Evolutionary conservation across 2,797 vertebrate species (phyloP).

Genomic region (Florisuga fusca): DNA sequence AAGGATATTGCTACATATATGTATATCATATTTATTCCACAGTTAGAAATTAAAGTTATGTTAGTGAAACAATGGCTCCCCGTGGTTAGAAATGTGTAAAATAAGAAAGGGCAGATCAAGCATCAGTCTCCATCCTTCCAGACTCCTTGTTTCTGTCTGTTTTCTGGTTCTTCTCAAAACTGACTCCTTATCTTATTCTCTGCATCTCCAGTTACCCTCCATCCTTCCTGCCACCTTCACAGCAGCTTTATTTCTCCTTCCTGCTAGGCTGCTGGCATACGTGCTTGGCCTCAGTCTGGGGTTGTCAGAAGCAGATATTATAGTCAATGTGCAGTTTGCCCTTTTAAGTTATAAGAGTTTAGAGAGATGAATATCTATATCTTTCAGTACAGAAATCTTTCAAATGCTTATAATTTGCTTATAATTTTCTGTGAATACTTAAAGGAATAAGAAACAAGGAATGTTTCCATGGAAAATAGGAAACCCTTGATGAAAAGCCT

Average conservation of each 20-base stretch:
- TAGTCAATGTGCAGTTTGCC: background rate
- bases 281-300: background rate
- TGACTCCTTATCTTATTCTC: background rate
- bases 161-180: background rate
- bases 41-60: background rate
- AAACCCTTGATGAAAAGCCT: background rate
- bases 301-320: background rate
- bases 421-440: background rate
- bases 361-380: background rate
- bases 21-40: background rate
- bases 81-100: background rate
- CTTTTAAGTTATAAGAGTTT: background rate
- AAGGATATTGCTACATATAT: background rate
- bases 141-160: background rate
- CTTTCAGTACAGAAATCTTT: background rate
- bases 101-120: background rate
- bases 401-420: background rate
- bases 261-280: background rate
- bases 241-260: background rate
- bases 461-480: background rate
- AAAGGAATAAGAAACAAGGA: background rate
- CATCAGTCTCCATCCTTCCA: accelerated
- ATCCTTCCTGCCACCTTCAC: background rate
- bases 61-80: background rate
- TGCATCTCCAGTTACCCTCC: background rate